A percentile compares a stretch with the other conserved stretches of the same genome.
phyloP scores from a whole-genome alignment of 2,113 vertebrate species.

The Electrona antarctica region DNA sequence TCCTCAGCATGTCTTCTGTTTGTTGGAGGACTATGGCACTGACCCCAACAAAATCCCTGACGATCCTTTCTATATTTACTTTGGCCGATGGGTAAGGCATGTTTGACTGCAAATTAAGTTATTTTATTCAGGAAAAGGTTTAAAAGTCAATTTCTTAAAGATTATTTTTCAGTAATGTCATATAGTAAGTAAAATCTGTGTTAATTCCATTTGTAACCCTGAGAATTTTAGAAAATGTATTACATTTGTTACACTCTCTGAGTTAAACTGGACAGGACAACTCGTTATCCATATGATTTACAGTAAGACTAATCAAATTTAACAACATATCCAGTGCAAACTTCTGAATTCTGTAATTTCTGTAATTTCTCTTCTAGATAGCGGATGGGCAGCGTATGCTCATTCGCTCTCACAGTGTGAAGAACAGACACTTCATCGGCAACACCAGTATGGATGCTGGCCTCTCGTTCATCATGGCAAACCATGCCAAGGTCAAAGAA shows the following conservation, averaged over 20 bases:
- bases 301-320: too few relatives aligned
- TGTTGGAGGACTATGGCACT: conserved; percentile 94
- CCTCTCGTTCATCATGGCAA: conserved; percentile 96
- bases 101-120: too few relatives aligned
- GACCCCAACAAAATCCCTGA: conserved; percentile 91
- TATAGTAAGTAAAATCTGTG: too few relatives aligned
- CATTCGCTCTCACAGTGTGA: conserved; percentile 89
- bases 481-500: conserved; percentile 92
- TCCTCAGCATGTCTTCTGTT: conserved; percentile 89
- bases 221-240: too few relatives aligned
- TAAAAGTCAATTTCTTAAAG: too few relatives aligned
- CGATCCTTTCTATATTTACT: conserved; percentile 87
- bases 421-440: conserved; percentile 98
- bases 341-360: background rate
- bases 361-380: conserved; percentile 79
- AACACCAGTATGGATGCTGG: conserved; percentile 98
- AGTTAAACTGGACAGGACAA: too few relatives aligned
- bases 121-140: too few relatives aligned
- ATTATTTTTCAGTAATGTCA: too few relatives aligned
- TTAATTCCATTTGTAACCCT: too few relatives aligned
- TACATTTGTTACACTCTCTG: too few relatives aligned
- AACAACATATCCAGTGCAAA: too few relatives aligned
- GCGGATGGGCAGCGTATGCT: conserved; percentile 92
- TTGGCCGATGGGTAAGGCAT: conserved; percentile 95
- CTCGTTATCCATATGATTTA: too few relatives aligned